Percentiles rank a stretch among this genome's conserved stretches.
Evolutionary conservation across 1,140 invertebrate species (phyloP).

Genomic region (Sinonovacula constricta): DNA sequence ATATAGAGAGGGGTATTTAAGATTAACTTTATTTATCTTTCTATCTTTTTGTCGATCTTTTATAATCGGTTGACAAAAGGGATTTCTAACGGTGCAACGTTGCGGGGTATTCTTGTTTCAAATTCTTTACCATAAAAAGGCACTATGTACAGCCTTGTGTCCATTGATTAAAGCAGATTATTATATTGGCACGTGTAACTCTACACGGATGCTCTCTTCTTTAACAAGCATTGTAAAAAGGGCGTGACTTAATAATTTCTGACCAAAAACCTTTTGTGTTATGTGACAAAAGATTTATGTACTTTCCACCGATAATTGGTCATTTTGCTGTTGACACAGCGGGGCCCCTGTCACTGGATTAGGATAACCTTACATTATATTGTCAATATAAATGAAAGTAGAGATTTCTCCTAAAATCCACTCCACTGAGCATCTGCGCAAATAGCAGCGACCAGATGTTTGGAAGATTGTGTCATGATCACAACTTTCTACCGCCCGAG

Average conservation of each 20-base stretch:
- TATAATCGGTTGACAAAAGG: too few relatives aligned
- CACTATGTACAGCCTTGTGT: neutral
- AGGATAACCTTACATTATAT: neutral
- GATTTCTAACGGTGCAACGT: too few relatives aligned
- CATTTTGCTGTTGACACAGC: conserved; percentile 32
- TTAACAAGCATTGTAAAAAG: neutral
- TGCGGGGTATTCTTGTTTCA: too few relatives aligned
- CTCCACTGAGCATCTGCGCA: neutral
- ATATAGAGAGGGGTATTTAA: too few relatives aligned
- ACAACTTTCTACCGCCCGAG: neutral
- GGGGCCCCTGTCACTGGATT: neutral
- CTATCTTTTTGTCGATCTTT: too few relatives aligned
- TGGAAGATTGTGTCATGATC: neutral
- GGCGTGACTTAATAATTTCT: neutral
- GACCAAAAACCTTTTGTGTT: neutral
- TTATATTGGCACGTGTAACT: neutral
- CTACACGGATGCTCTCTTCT: too few relatives aligned
- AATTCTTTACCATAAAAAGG: neutral
- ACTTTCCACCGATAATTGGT: conserved; percentile 33
- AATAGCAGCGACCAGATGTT: neutral
- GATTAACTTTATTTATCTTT: too few relatives aligned
- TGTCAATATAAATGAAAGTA: neutral
- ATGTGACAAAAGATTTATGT: conserved; percentile 21
- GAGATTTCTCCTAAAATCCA: neutral
- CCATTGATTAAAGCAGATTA: neutral